Percentiles rank a stretch among this genome's conserved stretches.
These are phyloP conservation scores for Drosophila ogumai DNA, from an alignment of 1,140 invertebrate species.

Conservation along the genomic window DNA sequence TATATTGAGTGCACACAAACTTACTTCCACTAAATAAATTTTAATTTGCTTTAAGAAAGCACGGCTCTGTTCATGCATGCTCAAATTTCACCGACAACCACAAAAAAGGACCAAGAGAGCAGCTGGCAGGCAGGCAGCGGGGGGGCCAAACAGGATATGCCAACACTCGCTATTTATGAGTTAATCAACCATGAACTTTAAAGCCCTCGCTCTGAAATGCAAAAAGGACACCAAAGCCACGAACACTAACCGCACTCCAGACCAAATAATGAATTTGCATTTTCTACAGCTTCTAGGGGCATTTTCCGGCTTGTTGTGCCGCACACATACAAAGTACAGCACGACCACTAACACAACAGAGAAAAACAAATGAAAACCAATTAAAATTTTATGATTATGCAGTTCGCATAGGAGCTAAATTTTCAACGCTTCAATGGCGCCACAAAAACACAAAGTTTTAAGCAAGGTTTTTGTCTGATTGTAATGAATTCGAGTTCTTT, in stretches of 20 bases:
- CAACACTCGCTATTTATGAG: slow-evolving; percentile 58
- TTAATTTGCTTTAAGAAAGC: slow-evolving; percentile 52
- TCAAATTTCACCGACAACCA: slow-evolving; percentile 20
- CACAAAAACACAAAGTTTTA: slow-evolving; percentile 32
- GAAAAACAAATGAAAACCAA: slow-evolving; percentile 59
- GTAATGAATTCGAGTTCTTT: slow-evolving; percentile 31
- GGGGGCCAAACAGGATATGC: slow-evolving; percentile 19
- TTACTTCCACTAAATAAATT: slow-evolving; percentile 70
- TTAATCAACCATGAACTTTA: slow-evolving; percentile 73
- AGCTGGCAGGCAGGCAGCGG: neutral
- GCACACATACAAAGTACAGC: neutral
- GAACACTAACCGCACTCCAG: slow-evolving; percentile 45
- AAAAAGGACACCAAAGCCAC: slow-evolving; percentile 43
- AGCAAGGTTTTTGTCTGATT: slow-evolving; percentile 30
- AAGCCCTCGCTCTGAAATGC: slow-evolving; percentile 39
- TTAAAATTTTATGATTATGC: slow-evolving; percentile 63
- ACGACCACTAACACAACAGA: slow-evolving; percentile 7
- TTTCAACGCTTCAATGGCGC: slow-evolving; percentile 24
- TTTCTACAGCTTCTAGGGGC: slow-evolving; percentile 56
- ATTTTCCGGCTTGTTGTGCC: slow-evolving; percentile 48
- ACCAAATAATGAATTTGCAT: slow-evolving; percentile 59
- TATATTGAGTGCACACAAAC: slow-evolving; percentile 47
- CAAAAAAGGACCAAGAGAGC: slow-evolving; percentile 23
- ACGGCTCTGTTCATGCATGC: slow-evolving; percentile 48
- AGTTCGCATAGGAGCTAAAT: slow-evolving; percentile 43